phyloP scores from a whole-genome alignment of 2,113 vertebrate species.

The Grus americana region DNA sequence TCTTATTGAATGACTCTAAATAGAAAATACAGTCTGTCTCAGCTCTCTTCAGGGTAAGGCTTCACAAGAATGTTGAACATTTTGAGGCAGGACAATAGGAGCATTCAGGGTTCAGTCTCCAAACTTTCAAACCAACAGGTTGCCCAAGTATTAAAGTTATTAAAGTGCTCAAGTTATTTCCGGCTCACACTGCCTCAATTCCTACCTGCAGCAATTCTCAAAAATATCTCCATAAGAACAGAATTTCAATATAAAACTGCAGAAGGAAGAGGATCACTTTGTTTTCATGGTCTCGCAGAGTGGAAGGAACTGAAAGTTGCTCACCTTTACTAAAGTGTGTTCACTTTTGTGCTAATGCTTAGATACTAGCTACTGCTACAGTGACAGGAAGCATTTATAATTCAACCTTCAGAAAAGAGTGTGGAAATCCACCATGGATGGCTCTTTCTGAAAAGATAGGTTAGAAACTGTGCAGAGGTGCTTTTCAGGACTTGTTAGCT shows the following conservation, averaged over 20 bases:
- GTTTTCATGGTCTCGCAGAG: background rate
- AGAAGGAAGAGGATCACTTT: background rate
- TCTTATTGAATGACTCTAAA: background rate
- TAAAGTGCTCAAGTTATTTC: background rate
- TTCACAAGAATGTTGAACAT: background rate
- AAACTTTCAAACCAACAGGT: background rate
- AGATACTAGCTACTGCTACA: background rate
- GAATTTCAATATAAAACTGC: background rate
- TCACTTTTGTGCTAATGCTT: background rate
- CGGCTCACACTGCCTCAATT: background rate
- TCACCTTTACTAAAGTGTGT: background rate
- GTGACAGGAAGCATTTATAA: background rate
- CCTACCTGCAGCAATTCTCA: background rate
- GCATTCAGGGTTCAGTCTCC: background rate
- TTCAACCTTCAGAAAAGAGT: background rate
- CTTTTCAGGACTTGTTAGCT: background rate
- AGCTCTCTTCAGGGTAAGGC: background rate
- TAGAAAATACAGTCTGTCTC: background rate
- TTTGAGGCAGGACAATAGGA: background rate
- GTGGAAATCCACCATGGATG: background rate
- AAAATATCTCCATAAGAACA: background rate
- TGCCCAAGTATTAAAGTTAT: background rate
- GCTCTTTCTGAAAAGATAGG: background rate
- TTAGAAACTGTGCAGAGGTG: background rate
- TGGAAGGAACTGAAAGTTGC: background rate